phyloP scores from a whole-genome alignment of 2,888 invertebrate genomes.

The Ophion obscuratus region DNA sequence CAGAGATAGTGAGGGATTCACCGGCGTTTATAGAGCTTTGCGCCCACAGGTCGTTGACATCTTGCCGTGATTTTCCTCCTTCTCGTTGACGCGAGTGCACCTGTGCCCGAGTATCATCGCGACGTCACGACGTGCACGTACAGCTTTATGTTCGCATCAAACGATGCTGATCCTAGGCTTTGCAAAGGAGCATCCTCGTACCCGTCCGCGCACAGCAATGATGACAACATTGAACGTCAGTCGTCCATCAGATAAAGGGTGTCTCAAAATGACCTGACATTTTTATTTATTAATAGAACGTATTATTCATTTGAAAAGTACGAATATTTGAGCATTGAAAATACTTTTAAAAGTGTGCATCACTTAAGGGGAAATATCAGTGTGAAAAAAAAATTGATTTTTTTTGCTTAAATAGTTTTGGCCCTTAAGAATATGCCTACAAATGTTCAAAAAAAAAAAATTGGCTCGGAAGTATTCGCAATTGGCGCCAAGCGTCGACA shows the following conservation, averaged over 20 bases:
- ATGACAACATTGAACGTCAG: background rate
- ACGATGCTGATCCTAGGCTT: background rate
- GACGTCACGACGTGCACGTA: constrained; percentile 66
- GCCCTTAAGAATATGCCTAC: no score
- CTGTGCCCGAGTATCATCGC: constrained; percentile 69
- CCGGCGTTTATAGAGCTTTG: constrained; percentile 54
- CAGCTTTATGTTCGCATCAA: constrained; percentile 8
- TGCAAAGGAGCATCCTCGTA: background rate
- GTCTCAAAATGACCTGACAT: no score
- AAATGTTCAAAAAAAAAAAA: no score
- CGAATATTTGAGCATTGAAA: no score
- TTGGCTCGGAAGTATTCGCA: no score
- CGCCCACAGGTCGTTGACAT: constrained; percentile 78
- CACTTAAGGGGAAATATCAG: no score
- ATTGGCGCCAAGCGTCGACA: no score
- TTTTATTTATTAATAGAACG: no score
- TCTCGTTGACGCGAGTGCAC: constrained; percentile 75
- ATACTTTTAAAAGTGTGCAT: no score
- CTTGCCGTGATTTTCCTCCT: constrained; percentile 80
- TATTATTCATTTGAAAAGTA: no score
- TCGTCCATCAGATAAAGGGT: background rate
- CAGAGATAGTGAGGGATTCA: constrained; percentile 53
- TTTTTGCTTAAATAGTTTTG: no score
- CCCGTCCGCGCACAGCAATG: background rate
- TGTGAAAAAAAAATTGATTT: no score